A percentile compares a stretch with the other conserved stretches of the same genome.
phyloP scores from a whole-genome alignment of 2,888 invertebrate genomes.

The Drosophila vallismaia region DNA sequence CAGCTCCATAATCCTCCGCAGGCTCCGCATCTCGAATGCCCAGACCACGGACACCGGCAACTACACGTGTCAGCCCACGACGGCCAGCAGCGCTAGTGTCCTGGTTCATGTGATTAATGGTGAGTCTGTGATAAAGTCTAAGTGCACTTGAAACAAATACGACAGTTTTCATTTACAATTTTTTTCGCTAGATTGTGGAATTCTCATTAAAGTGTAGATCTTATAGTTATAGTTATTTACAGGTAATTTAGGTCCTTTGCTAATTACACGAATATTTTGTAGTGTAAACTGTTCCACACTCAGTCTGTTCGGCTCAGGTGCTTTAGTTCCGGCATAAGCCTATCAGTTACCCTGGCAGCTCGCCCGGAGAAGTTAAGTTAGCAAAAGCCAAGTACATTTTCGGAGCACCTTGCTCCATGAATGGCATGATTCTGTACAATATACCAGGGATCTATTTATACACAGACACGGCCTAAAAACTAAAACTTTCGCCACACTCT shows the following conservation, averaged over 20 bases:
- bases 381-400: background rate
- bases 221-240: too few species aligned
- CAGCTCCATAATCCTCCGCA: constrained; percentile 52
- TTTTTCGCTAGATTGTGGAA: too few species aligned
- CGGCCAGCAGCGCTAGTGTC: constrained; percentile 92
- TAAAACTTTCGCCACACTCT: constrained; percentile 32
- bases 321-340: constrained; percentile 28
- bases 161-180: too few species aligned
- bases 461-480: constrained; percentile 35
- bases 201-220: too few species aligned
- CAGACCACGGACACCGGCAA: constrained; percentile 92
- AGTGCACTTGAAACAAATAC: constrained; percentile 3
- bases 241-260: background rate
- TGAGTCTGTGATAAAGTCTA: constrained; percentile 83
- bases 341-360: constrained; percentile 28
- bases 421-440: constrained; percentile 9
- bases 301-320: constrained; percentile 27
- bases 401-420: background rate
- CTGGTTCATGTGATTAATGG: constrained; percentile 96
- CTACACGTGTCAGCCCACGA: constrained; percentile 94
- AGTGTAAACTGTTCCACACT: constrained; percentile 8
- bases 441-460: constrained; percentile 14
- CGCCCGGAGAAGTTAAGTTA: background rate
- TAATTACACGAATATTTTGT: background rate
- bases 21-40: constrained; percentile 90